Base-by-base conservation (phyloP, 2,888 invertebrate species). In the Xanthorhoe designata region DNA sequence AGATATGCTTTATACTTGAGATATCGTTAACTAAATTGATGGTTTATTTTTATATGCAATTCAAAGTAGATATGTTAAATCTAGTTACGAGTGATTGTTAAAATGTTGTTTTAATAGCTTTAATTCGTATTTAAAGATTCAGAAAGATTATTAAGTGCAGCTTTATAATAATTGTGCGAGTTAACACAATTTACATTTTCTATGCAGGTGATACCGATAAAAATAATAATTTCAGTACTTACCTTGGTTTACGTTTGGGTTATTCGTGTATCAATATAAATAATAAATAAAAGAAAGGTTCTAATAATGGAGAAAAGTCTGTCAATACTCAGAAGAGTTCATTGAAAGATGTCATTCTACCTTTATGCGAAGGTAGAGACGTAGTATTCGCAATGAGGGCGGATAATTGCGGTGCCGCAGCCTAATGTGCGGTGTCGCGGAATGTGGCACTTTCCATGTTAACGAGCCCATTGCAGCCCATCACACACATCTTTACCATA, bases 391-490 rank as follows among this genome's bases (percentile, higher is more conserved):
- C 72, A 68, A 77, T 73, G 71, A 75, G 74, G 77, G 76, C 72
- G 72, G 78, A 86, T 89, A 88, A 89, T 89, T 88, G 85, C 79
- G 82, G 78, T 71, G 83, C 83, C 83, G 76, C 85, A 83, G 80
- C 78, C 79, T 88, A 86, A 88, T 88, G 86, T 88, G 90, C 87
- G 89, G 90, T 87, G 84, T 78, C 80, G 81, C 72, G 86, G 86
- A 88, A 88, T 88, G 87, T 86, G 75, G 83, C 88, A 87, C 86
- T 87, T 81, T 80, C 85, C 83, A 81, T 84, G 87, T 88, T 89
- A 90, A 89, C 90, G 87, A 90, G 88, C 81, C 70, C 78, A 83
- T 83, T 81, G 81, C 82, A 79, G 87, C 81, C 71, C 78, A 83
- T 83, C 81, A 80, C 82, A 78, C 78, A 78, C 80, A 72, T 74